Evolutionary conservation across 2,113 vertebrate species (phyloP).

Genomic region (Microcebus ravelobensis): DNA sequence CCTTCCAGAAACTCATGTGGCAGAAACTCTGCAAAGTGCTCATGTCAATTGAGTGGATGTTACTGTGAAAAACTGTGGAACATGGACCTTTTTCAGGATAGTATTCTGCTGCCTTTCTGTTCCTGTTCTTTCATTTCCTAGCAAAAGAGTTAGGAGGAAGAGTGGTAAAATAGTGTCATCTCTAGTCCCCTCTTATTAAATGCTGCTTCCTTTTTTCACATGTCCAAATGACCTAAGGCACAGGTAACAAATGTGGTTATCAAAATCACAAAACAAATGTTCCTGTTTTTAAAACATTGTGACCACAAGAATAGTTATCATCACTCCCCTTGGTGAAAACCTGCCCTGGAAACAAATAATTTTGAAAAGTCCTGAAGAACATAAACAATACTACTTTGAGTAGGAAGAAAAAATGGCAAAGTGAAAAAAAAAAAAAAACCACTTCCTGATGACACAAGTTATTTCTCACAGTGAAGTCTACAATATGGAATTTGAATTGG

Average conservation of each 20-base stretch:
- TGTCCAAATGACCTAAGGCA: not conserved
- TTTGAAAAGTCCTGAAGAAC: not conserved
- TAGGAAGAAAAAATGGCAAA: not conserved
- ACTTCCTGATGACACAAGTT: not conserved
- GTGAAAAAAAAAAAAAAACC: not conserved
- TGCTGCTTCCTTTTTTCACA: not conserved
- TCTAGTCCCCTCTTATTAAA: not conserved
- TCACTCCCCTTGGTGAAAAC: not conserved
- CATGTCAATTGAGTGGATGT: not conserved
- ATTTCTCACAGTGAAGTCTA: not conserved
- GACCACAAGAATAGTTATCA: not conserved
- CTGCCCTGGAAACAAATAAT: slow-evolving; percentile 31
- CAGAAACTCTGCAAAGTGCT: not conserved
- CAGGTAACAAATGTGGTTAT: not conserved
- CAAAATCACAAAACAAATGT: slow-evolving; percentile 19
- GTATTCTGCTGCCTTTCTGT: not conserved
- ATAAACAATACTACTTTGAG: not conserved
- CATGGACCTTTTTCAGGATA: not conserved
- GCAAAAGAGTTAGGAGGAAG: not conserved
- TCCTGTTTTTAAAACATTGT: not conserved
- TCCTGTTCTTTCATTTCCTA: not conserved
- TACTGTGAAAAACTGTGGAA: not conserved
- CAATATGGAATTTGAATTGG: not conserved
- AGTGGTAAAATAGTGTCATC: slow-evolving; percentile 8
- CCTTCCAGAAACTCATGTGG: not conserved